Conservation (phyloP, 2,797 vertebrate species). For the Nyctibius grandis region DNA sequence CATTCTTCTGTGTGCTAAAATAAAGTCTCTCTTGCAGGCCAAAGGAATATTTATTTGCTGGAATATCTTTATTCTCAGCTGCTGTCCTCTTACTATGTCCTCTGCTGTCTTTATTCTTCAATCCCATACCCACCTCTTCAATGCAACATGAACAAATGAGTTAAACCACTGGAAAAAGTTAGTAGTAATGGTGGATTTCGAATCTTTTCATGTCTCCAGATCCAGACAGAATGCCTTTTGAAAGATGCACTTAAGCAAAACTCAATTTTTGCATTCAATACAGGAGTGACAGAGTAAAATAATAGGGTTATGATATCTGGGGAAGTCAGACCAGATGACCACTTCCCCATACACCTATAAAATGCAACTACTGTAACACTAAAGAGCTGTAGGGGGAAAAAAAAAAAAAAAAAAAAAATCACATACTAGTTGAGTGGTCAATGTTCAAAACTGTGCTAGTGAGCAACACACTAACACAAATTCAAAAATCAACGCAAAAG, state of each 20-base stretch:
- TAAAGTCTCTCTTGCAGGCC: neutral
- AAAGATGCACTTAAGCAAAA: neutral
- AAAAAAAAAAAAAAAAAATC: too few species aligned
- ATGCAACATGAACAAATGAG: neutral
- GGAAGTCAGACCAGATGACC: neutral
- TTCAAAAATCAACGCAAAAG: neutral
- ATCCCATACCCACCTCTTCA: neutral
- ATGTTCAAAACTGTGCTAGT: neutral
- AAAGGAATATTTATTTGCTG: neutral
- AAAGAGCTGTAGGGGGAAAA: neutral
- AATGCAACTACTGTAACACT: neutral
- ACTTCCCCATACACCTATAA: neutral
- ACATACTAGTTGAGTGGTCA: neutral
- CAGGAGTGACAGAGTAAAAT: neutral
- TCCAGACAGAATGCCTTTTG: neutral
- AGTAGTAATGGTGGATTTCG: neutral
- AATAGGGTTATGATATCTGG: neutral
- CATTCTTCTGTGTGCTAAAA: slow-evolving; percentile 14
- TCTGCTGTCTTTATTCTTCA: neutral
- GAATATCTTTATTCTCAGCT: neutral
- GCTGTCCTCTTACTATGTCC: neutral
- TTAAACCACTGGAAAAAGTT: neutral
- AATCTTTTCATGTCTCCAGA: neutral
- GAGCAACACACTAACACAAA: neutral
- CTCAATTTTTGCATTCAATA: neutral